Evolutionary conservation across 2,888 invertebrate genomes (phyloP), one percentile per base, ranked within the genome.

Genomic region (Gerris lacustris): DNA sequence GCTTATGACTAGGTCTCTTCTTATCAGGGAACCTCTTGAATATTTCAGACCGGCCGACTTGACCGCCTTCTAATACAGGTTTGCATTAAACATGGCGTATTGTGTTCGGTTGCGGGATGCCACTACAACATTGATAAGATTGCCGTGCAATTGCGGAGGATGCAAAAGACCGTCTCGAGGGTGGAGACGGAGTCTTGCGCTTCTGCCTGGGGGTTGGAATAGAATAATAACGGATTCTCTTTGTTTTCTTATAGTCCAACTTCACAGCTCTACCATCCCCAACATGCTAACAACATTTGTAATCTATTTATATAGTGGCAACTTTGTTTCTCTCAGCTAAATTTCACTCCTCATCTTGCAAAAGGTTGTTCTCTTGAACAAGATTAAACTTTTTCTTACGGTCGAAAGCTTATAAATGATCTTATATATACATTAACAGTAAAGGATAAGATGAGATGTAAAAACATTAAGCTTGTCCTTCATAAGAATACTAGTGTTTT

Each of bases 61-160:
- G 55, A 55, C 55, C 55, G 55, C 55, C 55, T 55, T 55, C 55
- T 55, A 55, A 55, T 55, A 55, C 55, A 55, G 15, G 55, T 55
- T 55, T 55, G 55, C 55, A 55, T 55, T 55, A 55, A 55, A 55
- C 55, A 55, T 55, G 11, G 9, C 55, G 55, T 15, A 55, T 55
- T 55, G 55, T 55, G 15, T 55, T 55, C 55, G 15, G 11, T 55
- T 55, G 55, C 55, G 55, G 55, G 55, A 15, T 55, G 55, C 55
- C 55, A 55, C 55, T 55, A 55, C 55, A 55, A 55, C 55, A 55
- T 55, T 55, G 55, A 55, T 55, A 55, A 55, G 55, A 55, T 55
- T 55, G 55, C 55, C 15, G 55, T 9, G 55, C 9, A 11, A 55
- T 55, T 55, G 55, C 55, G 55, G 11, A 31, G 31, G 55, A 55